phyloP scores from a whole-genome alignment of 2,888 invertebrate species.

The Lumbricus terrestris region DNA sequence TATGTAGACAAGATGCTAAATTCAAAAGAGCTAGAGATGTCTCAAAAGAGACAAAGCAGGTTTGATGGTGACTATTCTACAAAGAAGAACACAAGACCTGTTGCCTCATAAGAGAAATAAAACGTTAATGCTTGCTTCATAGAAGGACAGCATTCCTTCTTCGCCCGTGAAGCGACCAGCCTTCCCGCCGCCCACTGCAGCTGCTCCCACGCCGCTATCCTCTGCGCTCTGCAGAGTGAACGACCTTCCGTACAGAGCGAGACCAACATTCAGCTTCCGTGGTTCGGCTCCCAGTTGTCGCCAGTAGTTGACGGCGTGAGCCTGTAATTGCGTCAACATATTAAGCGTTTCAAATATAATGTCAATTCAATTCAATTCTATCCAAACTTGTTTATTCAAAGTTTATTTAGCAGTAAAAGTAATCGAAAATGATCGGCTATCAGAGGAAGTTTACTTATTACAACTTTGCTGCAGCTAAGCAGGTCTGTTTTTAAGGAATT shows the following conservation, averaged over 20 bases:
- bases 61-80: no score
- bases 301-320: conserved; percentile 45
- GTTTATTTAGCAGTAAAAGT: no score
- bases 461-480: no score
- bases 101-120: no score
- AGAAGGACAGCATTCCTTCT: conserved; percentile 48
- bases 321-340: conserved; percentile 27
- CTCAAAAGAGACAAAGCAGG: no score
- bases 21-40: no score
- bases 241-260: conserved; percentile 48
- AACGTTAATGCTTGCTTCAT: conserved; percentile 47
- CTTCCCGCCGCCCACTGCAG: conserved; percentile 40
- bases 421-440: neutral
- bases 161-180: conserved; percentile 46
- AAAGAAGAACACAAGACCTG: no score
- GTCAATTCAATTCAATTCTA: no score
- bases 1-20: no score
- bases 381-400: no score
- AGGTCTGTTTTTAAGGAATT: no score
- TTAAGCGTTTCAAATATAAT: neutral
- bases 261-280: conserved; percentile 47
- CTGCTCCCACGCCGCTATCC: conserved; percentile 43
- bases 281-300: conserved; percentile 44
- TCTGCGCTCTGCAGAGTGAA: conserved; percentile 42
- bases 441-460: neutral